Percentiles rank a stretch among this genome's conserved stretches.
Conservation (phyloP, 2,797 vertebrate genomes). For the Distichodus sexfasciatus region DNA sequence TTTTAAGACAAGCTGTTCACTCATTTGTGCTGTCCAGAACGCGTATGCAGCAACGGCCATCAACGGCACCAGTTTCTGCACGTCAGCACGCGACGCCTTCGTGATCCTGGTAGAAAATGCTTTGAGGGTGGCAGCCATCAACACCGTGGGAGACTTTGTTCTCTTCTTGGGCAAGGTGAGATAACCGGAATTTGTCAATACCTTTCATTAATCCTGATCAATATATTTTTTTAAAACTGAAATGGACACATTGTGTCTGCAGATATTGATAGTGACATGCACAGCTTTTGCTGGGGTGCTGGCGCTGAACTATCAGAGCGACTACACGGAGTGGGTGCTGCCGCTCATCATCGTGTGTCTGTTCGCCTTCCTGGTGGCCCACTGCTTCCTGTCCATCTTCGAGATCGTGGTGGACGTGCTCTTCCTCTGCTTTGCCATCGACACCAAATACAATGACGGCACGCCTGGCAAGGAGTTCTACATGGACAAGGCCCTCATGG, state of each 20-base stretch:
- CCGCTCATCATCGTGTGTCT: constrained; percentile 94
- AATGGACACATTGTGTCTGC: neutral
- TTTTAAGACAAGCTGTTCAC: neutral
- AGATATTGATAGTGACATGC: constrained; percentile 91
- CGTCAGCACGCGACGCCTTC: constrained; percentile 94
- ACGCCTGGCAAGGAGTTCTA: constrained; percentile 93
- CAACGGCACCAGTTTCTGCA: constrained; percentile 98
- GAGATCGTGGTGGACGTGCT: constrained; percentile 98
- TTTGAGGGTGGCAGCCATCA: constrained; percentile 92
- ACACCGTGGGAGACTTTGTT: constrained; percentile 95
- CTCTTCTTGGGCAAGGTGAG: constrained; percentile 94
- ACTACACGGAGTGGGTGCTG: constrained; percentile 93
- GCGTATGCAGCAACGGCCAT: constrained; percentile 98
- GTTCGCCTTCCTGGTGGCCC: constrained; percentile 95
- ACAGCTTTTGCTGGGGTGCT: constrained; percentile 91
- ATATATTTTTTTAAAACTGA: no score
- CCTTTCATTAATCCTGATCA: no score
- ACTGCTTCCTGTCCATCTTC: constrained; percentile 97
- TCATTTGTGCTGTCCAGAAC: constrained; percentile 71
- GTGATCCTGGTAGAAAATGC: constrained; percentile 96
- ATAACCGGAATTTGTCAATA: neutral
- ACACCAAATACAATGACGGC: constrained; percentile 97
- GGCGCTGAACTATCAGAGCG: constrained; percentile 91
- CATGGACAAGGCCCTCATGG: constrained; percentile 99
- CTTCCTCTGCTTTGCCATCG: constrained; percentile 96